Evolutionary conservation across 2,113 vertebrate genomes (phyloP).

Genomic region (Salvelinus namaycush): DNA sequence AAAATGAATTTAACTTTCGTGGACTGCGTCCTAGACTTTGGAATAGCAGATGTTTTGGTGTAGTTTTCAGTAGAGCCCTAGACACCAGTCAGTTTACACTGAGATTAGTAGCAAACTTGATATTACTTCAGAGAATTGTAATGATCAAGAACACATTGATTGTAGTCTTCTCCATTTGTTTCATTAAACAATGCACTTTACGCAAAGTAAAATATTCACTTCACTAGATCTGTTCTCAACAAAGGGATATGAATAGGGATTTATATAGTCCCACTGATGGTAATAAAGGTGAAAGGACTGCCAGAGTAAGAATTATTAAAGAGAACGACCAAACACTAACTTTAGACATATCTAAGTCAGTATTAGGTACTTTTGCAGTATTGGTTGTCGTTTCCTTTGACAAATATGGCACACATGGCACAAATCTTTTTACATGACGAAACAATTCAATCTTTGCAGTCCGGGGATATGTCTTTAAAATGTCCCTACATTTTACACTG

Average conservation of each 20-base stretch:
- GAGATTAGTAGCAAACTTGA: not conserved
- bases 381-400: not conserved
- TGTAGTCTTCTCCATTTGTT: not conserved
- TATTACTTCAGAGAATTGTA: not conserved
- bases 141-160: not conserved
- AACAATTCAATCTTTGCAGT: too few relatives aligned
- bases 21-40: not conserved
- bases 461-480: too few relatives aligned
- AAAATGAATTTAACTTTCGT: slow-evolving; percentile 41
- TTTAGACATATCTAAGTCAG: too few relatives aligned
- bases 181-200: not conserved
- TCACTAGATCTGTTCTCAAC: not conserved
- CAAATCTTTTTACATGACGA: too few relatives aligned
- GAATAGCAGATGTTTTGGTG: not conserved
- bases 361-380: not conserved
- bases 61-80: not conserved
- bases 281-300: not conserved
- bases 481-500: too few relatives aligned
- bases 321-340: not conserved
- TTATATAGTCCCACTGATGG: not conserved
- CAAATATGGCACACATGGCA: too few relatives aligned
- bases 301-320: not conserved
- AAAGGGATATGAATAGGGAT: not conserved
- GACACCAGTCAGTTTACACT: not conserved
- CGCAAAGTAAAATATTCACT: not conserved